Conservation (phyloP, 2,797 vertebrate genomes). For the Amblyopsis hoosieri region DNA sequence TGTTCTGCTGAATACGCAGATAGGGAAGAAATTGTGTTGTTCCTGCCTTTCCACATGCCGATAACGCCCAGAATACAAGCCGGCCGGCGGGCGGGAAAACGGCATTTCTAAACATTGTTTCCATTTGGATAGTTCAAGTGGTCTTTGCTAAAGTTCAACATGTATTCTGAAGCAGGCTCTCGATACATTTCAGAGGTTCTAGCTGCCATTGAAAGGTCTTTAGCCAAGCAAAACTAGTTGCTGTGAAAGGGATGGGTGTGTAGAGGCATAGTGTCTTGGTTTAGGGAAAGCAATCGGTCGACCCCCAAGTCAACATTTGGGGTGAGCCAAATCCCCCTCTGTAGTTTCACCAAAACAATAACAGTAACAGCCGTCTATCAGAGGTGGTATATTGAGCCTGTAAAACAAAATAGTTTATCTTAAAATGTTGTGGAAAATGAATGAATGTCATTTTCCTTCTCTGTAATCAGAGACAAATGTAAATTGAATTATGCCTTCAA, state of each 20-base stretch:
- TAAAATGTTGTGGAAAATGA: conserved; percentile 41
- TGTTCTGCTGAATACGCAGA: conserved; percentile 65
- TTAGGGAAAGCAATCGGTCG: conserved; percentile 54
- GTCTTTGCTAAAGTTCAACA: conserved; percentile 33
- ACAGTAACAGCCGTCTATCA: conserved; percentile 45
- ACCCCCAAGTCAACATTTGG: conserved; percentile 58
- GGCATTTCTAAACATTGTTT: conserved; percentile 43
- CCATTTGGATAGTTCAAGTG: conserved; percentile 42
- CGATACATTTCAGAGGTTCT: conserved; percentile 17
- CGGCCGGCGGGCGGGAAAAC: conserved; percentile 25
- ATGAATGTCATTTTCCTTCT: conserved; percentile 47
- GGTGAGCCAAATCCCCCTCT: conserved; percentile 44
- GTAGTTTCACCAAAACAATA: conserved; percentile 62
- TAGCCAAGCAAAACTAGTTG: conserved; percentile 42
- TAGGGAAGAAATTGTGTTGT: conserved; percentile 59
- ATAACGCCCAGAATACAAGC: conserved; percentile 57
- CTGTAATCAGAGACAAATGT: conserved; percentile 60
- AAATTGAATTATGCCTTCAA: conserved; percentile 72
- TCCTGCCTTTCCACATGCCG: conserved; percentile 48
- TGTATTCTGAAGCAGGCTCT: conserved; percentile 50
- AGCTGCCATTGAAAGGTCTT: conserved; percentile 50
- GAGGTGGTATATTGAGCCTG: conserved; percentile 47
- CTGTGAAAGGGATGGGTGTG: conserved; percentile 36
- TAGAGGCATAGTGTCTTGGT: conserved; percentile 18
- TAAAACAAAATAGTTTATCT: conserved; percentile 57